These are phyloP conservation scores for Hyles vespertilio DNA, from an alignment of 1,140 invertebrate genomes.

Conservation along the genomic window DNA sequence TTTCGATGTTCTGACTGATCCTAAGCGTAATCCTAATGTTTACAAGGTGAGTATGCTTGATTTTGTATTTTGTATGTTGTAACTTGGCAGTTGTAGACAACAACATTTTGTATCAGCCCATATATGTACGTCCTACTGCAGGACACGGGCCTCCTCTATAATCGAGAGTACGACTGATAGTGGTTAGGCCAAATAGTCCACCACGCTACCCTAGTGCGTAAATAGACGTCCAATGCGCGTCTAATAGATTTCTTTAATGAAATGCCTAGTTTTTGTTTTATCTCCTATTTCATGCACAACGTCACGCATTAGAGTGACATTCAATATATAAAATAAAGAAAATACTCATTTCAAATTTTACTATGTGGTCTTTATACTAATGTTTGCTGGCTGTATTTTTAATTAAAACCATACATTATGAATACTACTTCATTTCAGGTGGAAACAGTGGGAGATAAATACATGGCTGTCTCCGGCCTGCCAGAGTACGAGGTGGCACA, in stretches of 20 bases:
- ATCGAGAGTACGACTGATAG: too few species aligned
- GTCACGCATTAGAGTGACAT: too few species aligned
- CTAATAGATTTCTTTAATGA: too few species aligned
- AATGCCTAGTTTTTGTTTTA: not conserved
- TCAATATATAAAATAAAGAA: too few species aligned
- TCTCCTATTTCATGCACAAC: not conserved
- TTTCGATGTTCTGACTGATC: slow-evolving; percentile 94
- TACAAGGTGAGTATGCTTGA: slow-evolving; percentile 86
- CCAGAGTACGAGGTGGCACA: slow-evolving; percentile 94
- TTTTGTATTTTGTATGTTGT: not conserved
- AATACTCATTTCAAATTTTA: too few species aligned
- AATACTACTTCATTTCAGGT: slow-evolving; percentile 80
- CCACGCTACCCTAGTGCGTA: too few species aligned
- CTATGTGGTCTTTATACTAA: not conserved
- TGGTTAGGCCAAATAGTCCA: too few species aligned
- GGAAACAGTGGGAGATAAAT: slow-evolving; percentile 99
- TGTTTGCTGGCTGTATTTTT: not conserved
- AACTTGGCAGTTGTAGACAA: not conserved
- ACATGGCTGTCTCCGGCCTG: slow-evolving; percentile 98
- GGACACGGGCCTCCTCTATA: too few species aligned
- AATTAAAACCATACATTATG: too few species aligned
- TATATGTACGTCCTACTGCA: too few species aligned
- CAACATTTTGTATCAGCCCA: not conserved
- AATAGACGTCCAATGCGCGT: too few species aligned
- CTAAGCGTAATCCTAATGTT: slow-evolving; percentile 92